Conservation (phyloP, 2,888 invertebrate genomes). For the Eumacrocentrus americanus region DNA sequence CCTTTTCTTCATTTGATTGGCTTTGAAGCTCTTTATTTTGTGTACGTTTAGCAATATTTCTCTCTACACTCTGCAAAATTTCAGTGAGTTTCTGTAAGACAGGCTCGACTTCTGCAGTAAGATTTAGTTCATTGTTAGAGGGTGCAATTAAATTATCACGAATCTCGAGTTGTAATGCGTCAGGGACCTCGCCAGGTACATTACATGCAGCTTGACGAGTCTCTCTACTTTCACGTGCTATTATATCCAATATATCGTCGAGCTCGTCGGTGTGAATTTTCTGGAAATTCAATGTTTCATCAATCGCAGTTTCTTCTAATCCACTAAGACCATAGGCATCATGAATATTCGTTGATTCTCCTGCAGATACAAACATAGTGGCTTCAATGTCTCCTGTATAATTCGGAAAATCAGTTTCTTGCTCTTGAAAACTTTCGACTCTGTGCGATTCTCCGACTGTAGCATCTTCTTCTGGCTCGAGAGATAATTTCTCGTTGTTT, state of each 20-base stretch:
- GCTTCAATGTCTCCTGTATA: constrained; percentile 38
- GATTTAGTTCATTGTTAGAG: constrained; percentile 28
- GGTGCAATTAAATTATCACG: constrained; percentile 27
- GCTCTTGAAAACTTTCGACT: neutral
- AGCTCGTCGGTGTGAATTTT: constrained; percentile 40
- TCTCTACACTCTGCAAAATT: constrained; percentile 35
- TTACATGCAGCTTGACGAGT: neutral
- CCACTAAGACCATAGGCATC: constrained; percentile 25
- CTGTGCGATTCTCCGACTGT: too few relatives aligned
- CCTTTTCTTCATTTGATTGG: neutral
- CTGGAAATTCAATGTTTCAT: constrained; percentile 22
- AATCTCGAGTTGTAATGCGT: constrained; percentile 9
- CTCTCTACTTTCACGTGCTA: constrained; percentile 38
- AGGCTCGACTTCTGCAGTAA: constrained; percentile 37
- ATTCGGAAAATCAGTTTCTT: constrained; percentile 23
- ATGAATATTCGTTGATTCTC: constrained; percentile 48
- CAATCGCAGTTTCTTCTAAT: constrained; percentile 30
- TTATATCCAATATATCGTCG: constrained; percentile 45
- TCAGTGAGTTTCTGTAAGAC: constrained; percentile 38
- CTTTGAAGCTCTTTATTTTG: constrained; percentile 9
- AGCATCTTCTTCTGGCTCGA: neutral
- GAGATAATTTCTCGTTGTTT: neutral
- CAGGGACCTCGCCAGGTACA: constrained; percentile 1
- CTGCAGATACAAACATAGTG: constrained; percentile 44
- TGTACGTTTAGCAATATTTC: constrained; percentile 33